Evolutionary conservation across 1,140 invertebrate species (phyloP).

Genomic region (Hycleus phaleratus): DNA sequence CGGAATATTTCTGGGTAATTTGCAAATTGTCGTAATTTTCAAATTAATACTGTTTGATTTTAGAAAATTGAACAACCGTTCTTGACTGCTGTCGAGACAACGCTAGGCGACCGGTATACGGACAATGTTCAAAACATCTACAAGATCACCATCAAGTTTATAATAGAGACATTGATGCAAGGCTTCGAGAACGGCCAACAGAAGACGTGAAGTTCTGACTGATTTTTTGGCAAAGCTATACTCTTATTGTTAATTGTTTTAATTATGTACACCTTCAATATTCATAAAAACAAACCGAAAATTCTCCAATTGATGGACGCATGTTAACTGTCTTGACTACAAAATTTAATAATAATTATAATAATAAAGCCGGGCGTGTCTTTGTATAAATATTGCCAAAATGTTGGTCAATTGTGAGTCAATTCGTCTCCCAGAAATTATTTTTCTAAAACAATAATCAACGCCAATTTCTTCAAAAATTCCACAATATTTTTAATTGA

Average conservation of each 20-base stretch:
- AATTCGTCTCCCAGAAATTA: not conserved
- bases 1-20: conserved; percentile 79
- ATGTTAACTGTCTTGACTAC: too few relatives aligned
- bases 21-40: not conserved
- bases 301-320: too few relatives aligned
- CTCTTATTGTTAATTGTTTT: too few relatives aligned
- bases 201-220: conserved; percentile 27
- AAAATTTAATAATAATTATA: too few relatives aligned
- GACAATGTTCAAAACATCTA: conserved; percentile 88
- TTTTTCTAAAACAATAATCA: too few relatives aligned
- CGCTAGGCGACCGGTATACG: conserved; percentile 80
- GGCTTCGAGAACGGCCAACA: conserved; percentile 60
- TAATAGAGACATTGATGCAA: conserved; percentile 76
- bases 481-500: not conserved
- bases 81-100: conserved; percentile 74
- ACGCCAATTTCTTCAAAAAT: not conserved
- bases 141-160: conserved; percentile 85
- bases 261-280: too few relatives aligned
- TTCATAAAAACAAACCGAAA: too few relatives aligned
- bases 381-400: too few relatives aligned
- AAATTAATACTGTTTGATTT: conserved; percentile 41
- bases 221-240: too few relatives aligned
- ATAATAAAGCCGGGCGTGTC: too few relatives aligned
- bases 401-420: conserved; percentile 8
- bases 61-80: conserved; percentile 89